Percentiles rank a stretch among this genome's conserved stretches.
Evolutionary conservation across 2,113 vertebrate species (phyloP).

Genomic region (Mesocricetus auratus): DNA sequence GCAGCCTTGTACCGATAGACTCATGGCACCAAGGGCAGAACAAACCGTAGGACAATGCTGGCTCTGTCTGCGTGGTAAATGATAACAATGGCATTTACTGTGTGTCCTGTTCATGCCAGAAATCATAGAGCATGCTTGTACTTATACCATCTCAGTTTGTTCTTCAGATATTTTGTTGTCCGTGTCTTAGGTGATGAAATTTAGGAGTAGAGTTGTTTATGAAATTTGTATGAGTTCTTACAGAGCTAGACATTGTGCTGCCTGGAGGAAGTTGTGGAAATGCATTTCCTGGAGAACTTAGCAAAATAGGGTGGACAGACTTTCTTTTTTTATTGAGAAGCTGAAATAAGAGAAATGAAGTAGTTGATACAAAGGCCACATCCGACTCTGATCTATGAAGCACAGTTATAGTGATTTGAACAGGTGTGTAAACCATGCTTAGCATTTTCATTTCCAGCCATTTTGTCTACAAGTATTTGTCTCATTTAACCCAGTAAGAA

Average conservation of each 20-base stretch:
- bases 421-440: not conserved
- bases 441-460: not conserved
- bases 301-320: not conserved
- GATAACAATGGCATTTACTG: not conserved
- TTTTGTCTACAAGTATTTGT: not conserved
- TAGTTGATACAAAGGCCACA: not conserved
- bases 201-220: not conserved
- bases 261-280: not conserved
- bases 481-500: constrained; percentile 26
- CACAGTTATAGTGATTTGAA: not conserved
- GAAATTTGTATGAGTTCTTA: not conserved
- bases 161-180: not conserved
- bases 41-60: not conserved
- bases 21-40: not conserved
- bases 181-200: not conserved
- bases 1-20: not conserved
- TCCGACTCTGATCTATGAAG: not conserved
- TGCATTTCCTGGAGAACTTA: not conserved
- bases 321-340: not conserved
- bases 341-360: not conserved
- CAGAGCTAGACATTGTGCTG: not conserved
- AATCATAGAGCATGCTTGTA: not conserved
- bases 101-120: not conserved
- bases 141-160: not conserved
- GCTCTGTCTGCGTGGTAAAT: not conserved